Evolutionary conservation across 2,888 invertebrate genomes (phyloP).

Genomic region (Cephus nigrinus): DNA sequence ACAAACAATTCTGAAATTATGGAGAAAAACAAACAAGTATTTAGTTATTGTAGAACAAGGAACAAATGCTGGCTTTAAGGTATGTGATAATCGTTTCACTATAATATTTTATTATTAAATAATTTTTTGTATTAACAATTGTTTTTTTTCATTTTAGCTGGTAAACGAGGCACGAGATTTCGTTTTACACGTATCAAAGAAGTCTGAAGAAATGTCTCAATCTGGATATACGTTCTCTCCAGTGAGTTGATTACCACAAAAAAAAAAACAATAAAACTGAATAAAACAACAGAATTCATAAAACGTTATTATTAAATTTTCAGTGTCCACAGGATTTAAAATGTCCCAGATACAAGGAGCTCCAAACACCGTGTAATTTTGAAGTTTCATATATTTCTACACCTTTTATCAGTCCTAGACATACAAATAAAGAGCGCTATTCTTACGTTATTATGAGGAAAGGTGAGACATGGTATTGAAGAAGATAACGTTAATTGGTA

Average conservation of each 20-base stretch:
- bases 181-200: conserved; percentile 71
- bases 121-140: conserved; percentile 5
- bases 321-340: conserved; percentile 84
- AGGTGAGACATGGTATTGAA: conserved; percentile 66
- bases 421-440: conserved; percentile 72
- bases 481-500: not conserved
- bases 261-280: not conserved
- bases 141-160: conserved; percentile 58
- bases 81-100: conserved; percentile 52
- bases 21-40: conserved; percentile 87
- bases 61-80: conserved; percentile 81
- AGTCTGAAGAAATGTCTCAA: conserved; percentile 52
- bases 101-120: not conserved
- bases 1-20: conserved; percentile 79
- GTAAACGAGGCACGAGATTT: conserved; percentile 88
- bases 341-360: conserved; percentile 79
- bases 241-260: conserved; percentile 66
- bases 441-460: conserved; percentile 87
- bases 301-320: conserved; percentile 37
- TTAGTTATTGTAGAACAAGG: conserved; percentile 89
- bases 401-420: conserved; percentile 66
- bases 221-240: conserved; percentile 80
- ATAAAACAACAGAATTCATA: not conserved
- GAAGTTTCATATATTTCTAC: conserved; percentile 73
- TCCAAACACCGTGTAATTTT: conserved; percentile 84